Conservation (phyloP, 1,140 invertebrate species). For the Hycleus cichorii region DNA sequence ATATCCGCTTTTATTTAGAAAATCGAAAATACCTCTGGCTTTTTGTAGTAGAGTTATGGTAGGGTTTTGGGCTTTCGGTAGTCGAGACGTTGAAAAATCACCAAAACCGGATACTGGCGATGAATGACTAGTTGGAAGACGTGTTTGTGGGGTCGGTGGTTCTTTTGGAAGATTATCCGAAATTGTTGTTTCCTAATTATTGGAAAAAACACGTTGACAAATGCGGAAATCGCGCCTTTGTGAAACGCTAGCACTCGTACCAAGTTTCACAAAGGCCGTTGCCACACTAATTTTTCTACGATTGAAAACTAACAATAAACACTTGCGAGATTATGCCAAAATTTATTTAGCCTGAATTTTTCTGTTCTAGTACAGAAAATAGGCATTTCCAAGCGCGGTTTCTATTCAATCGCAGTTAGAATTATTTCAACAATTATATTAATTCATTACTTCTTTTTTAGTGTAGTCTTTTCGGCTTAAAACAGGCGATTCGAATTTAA, state of each 20-base stretch:
- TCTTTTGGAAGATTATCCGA: conserved; percentile 1
- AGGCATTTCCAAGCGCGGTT: too few species aligned
- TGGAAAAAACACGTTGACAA: too few species aligned
- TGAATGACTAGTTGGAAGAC: conserved; percentile 57
- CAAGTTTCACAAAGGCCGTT: too few species aligned
- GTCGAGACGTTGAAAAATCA: conserved; percentile 43
- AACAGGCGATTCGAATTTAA: conserved; percentile 66
- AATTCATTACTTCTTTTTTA: conserved; percentile 29
- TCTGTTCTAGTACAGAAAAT: too few species aligned
- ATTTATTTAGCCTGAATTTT: too few species aligned
- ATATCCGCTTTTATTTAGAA: conserved; percentile 5
- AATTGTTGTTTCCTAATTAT: background rate
- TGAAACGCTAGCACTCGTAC: too few species aligned
- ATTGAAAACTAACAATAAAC: too few species aligned
- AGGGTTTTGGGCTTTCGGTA: conserved; percentile 78
- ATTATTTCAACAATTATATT: too few species aligned
- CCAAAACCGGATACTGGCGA: conserved; percentile 55
- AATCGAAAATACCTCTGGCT: conserved; percentile 61
- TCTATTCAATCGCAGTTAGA: too few species aligned
- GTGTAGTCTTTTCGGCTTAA: conserved; percentile 46
- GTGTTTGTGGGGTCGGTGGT: conserved; percentile 44
- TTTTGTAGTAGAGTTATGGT: conserved; percentile 83
- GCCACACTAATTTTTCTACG: too few species aligned
- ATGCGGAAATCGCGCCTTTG: too few species aligned
- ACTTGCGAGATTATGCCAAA: too few species aligned